phyloP scores from a whole-genome alignment of 2,888 invertebrate species.

The Sialis lutaria region DNA sequence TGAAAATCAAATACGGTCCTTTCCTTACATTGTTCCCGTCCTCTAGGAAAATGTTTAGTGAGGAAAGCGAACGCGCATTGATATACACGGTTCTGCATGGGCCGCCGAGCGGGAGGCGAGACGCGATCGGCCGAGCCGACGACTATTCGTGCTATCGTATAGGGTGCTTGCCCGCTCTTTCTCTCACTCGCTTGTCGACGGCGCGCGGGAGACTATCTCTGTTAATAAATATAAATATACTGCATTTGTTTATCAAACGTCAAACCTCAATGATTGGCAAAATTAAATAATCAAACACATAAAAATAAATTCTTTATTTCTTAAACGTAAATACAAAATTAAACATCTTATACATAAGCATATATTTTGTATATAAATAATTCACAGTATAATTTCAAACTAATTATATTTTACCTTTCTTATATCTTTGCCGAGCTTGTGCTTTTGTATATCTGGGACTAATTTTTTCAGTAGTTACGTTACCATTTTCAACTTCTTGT shows the following conservation, averaged over 20 bases:
- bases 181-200: too few relatives aligned
- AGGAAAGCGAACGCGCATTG: slow-evolving; percentile 28
- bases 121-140: too few relatives aligned
- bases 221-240: too few relatives aligned
- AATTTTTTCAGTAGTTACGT: slow-evolving; percentile 16
- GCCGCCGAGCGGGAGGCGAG: slow-evolving; percentile 11
- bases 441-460: slow-evolving; percentile 48
- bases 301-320: not conserved
- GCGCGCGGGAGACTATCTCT: too few relatives aligned
- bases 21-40: slow-evolving; percentile 41
- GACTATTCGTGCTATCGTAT: too few relatives aligned
- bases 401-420: slow-evolving; percentile 48
- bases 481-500: slow-evolving; percentile 10
- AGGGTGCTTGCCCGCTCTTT: too few relatives aligned
- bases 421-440: slow-evolving; percentile 55
- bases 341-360: not conserved
- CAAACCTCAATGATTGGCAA: not conserved
- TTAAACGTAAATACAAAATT: not conserved
- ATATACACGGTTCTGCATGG: slow-evolving; percentile 22
- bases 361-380: not conserved
- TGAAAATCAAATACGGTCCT: slow-evolving; percentile 35
- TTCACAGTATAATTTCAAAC: not conserved
- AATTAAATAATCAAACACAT: not conserved
- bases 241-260: too few relatives aligned
- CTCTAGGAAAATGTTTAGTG: slow-evolving; percentile 26